These are phyloP conservation scores for Hetaerina titia DNA, from an alignment of 2,888 invertebrate species.

Conservation along the genomic window DNA sequence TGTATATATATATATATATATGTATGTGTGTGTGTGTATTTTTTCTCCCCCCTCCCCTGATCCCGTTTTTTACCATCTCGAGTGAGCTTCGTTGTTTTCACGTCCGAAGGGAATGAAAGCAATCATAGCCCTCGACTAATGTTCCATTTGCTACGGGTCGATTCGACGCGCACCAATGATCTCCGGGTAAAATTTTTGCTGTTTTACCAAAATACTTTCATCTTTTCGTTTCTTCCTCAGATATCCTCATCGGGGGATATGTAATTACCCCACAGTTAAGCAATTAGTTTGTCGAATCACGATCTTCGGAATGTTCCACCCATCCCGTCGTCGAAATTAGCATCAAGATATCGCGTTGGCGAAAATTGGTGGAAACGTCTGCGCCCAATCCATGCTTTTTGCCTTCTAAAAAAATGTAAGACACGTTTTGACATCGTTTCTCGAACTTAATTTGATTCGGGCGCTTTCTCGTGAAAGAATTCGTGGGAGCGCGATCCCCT, in stretches of 20 bases:
- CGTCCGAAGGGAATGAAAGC: neutral
- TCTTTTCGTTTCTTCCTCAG: neutral
- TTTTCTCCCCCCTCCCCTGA: neutral
- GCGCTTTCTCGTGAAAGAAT: neutral
- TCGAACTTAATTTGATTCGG: neutral
- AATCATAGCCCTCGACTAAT: neutral
- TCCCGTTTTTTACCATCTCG: neutral
- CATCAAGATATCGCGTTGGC: neutral
- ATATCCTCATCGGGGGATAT: neutral
- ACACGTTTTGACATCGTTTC: neutral
- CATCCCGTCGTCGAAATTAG: neutral
- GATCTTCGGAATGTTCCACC: neutral
- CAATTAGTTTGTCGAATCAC: neutral
- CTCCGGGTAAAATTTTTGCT: neutral
- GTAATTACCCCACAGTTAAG: neutral
- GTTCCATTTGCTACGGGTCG: neutral
- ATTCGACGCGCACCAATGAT: neutral
- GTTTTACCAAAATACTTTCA: neutral
- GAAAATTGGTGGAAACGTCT: neutral
- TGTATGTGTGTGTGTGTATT: no score
- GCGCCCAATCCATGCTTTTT: neutral
- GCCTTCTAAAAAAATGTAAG: neutral
- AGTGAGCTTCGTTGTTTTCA: neutral
- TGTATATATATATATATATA: no score
- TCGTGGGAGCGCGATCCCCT: neutral